Conservation (phyloP, 2,797 vertebrate genomes). For the Diglossa cyanea region DNA sequence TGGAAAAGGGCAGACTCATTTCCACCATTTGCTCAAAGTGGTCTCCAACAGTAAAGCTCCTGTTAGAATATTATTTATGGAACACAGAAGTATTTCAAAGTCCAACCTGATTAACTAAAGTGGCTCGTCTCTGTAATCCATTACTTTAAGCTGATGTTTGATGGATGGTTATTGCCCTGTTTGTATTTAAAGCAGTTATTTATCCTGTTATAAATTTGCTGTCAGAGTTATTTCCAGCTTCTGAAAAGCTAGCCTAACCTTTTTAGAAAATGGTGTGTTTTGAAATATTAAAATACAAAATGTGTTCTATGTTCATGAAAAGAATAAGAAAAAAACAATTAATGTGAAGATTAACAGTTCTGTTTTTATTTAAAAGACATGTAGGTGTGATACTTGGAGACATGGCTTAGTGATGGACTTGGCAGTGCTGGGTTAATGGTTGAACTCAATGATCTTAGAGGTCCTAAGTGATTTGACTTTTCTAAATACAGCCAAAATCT, state of each 20-base stretch:
- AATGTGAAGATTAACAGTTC: neutral
- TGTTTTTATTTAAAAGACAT: neutral
- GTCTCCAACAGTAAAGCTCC: neutral
- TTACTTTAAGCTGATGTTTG: constrained; percentile 12
- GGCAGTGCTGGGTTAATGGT: neutral
- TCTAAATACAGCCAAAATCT: neutral
- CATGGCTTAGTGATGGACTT: neutral
- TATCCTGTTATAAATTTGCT: constrained; percentile 23
- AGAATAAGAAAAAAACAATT: neutral
- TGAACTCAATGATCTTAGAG: neutral
- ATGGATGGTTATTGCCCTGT: neutral
- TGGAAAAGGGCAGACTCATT: constrained; percentile 46
- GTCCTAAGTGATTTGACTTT: neutral
- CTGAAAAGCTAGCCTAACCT: neutral
- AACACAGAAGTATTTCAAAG: neutral
- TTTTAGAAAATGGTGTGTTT: neutral
- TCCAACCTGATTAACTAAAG: constrained; percentile 61
- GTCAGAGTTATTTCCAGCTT: constrained; percentile 13
- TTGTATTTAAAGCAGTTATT: constrained; percentile 30
- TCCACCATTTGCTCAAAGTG: constrained; percentile 42
- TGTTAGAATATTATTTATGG: constrained; percentile 58
- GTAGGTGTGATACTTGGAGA: neutral
- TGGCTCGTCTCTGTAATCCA: constrained; percentile 32
- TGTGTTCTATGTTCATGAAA: neutral
- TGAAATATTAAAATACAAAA: neutral